These are phyloP conservation scores for Cirrhinus molitorella DNA, from an alignment of 2,797 vertebrate genomes.

Conservation along the genomic window DNA sequence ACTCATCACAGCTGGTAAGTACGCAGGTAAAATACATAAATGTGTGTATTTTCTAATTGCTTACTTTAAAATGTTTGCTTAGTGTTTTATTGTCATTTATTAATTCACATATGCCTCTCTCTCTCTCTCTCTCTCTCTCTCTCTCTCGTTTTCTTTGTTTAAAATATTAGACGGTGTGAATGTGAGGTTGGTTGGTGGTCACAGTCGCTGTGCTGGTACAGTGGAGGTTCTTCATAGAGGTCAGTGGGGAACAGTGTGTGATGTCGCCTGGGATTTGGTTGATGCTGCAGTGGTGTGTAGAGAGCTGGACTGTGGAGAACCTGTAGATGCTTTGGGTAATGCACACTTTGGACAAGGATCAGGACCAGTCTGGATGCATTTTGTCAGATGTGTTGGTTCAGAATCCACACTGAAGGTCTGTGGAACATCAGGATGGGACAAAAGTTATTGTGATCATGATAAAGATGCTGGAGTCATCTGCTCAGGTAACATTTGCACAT, in stretches of 20 bases:
- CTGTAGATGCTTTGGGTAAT: background rate
- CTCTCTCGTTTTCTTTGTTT: no score
- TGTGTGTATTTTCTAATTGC: no score
- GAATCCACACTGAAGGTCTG: slow-evolving; percentile 19
- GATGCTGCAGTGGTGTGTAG: slow-evolving; percentile 64
- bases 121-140: no score
- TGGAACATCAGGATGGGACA: slow-evolving; percentile 64
- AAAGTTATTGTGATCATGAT: slow-evolving; percentile 69
- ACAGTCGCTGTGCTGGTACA: background rate
- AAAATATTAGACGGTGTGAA: background rate
- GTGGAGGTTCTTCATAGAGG: background rate
- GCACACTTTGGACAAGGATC: slow-evolving; percentile 63
- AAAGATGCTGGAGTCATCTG: slow-evolving; percentile 71
- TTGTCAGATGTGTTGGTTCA: slow-evolving; percentile 66
- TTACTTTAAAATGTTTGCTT: no score
- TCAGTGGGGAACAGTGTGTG: slow-evolving; percentile 10
- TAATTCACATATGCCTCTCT: no score
- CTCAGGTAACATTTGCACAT: slow-evolving; percentile 43
- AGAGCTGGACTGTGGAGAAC: slow-evolving; percentile 68
- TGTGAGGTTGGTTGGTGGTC: background rate
- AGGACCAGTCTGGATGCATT: slow-evolving; percentile 63
- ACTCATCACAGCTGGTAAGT: no score
- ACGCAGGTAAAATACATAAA: no score
- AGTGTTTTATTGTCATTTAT: no score
- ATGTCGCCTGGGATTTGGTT: slow-evolving; percentile 51